phyloP scores from a whole-genome alignment of 2,888 invertebrate genomes.

The Orthosia cruda region DNA sequence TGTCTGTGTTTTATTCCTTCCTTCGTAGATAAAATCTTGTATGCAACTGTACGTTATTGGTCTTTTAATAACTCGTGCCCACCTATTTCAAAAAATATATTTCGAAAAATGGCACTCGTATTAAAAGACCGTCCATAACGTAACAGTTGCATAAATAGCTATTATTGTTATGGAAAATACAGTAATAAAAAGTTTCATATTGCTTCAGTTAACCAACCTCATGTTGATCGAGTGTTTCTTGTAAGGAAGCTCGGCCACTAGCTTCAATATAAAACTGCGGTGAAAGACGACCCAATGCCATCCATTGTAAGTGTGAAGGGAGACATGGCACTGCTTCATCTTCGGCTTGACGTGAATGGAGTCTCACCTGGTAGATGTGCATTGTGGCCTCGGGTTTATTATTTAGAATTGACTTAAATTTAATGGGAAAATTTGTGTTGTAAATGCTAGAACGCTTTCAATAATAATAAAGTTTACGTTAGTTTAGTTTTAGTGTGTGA shows the following conservation, averaged over 20 bases:
- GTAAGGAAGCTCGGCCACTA: not conserved
- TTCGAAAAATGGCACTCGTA: too few species aligned
- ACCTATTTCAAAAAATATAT: too few species aligned
- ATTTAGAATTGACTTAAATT: not conserved
- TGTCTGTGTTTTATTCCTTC: too few species aligned
- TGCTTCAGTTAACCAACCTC: not conserved
- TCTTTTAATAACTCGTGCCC: too few species aligned
- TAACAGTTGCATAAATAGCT: too few species aligned
- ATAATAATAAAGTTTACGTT: too few species aligned
- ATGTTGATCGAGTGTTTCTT: not conserved
- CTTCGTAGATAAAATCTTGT: too few species aligned
- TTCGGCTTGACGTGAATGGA: constrained; percentile 40
- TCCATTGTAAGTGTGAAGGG: constrained; percentile 21
- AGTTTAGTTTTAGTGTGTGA: too few species aligned
- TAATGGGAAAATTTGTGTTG: not conserved
- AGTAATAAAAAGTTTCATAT: too few species aligned
- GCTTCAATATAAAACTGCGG: constrained; percentile 19
- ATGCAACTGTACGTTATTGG: too few species aligned
- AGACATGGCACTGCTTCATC: constrained; percentile 19
- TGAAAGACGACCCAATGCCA: constrained; percentile 14
- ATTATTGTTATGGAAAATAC: too few species aligned
- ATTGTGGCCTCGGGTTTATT: constrained; percentile 12
- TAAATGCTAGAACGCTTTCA: not conserved
- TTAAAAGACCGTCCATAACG: too few species aligned
- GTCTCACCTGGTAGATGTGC: not conserved